Evolutionary conservation across 2,888 invertebrate species (phyloP), one percentile per base, ranked within the genome.

Genomic region (Eueremaeus valkanovi): DNA sequence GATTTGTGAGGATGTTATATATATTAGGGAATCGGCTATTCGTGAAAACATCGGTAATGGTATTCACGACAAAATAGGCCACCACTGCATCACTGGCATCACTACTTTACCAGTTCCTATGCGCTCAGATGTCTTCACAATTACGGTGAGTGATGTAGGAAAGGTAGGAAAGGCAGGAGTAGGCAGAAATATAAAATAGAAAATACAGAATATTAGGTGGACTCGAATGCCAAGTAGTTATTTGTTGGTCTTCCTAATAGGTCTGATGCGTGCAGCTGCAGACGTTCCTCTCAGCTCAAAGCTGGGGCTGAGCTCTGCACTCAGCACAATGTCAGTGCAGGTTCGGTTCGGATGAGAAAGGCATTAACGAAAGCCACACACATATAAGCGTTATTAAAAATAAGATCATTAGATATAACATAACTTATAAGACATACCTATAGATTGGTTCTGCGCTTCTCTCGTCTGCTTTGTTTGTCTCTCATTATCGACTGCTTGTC

Each of bases 261-360:
- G 36, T 11, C 36, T 36, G 36, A 42, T 68, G 40, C 68, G 68
- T 68, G 68, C 68, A 63, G 74, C 61, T 63, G 74, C 74, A 42
- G 74, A 74, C 29, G 74, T 74, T 36, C 74, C 74, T 74, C 66
- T 74, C 49, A 74, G 21, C 66, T 74, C 74, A 21, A 74, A 27
- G 24, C 11, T 61, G 21, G 42, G 36, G 31, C 45, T 61, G 13
- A 42, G 33, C 21, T 61, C 61, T 42, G 24, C 2, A 55, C 36
- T 1, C 66, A 24, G 66, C n/a, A n/a, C n/a, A n/a, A n/a, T n/a
- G n/a, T n/a, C n/a, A n/a, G n/a, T n/a, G n/a, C n/a, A n/a, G n/a
- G n/a, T n/a, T n/a, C n/a, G 33, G 45, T 42, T 74, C 13, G 42
- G 63, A 42, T 33, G 45, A 63, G 73, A 42, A 42, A 73, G 24